These are phyloP conservation scores for Neotoma lepida DNA, from an alignment of 2,113 vertebrate genomes.

Conservation along the genomic window DNA sequence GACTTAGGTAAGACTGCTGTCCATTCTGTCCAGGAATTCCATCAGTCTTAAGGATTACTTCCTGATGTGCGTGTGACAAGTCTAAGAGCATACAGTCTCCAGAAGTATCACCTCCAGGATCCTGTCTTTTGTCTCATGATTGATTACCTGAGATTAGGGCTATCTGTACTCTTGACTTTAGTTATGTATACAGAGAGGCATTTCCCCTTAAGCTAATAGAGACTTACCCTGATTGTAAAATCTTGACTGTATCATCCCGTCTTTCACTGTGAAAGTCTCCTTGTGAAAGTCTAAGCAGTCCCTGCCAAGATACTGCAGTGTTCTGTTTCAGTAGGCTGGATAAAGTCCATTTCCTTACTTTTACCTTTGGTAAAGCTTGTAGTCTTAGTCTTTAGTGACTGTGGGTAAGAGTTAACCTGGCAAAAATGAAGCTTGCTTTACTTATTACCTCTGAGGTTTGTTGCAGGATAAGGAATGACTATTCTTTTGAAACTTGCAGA, in stretches of 20 bases:
- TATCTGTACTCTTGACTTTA: not conserved
- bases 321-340: not conserved
- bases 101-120: not conserved
- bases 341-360: constrained; percentile 11
- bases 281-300: not conserved
- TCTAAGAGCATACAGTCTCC: not conserved
- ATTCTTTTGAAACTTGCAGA: constrained; percentile 4
- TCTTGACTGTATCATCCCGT: not conserved
- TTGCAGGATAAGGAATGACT: constrained; percentile 21
- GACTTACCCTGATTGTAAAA: not conserved
- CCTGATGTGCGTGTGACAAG: not conserved
- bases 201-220: not conserved
- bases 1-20: not conserved
- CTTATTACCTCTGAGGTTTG: constrained; percentile 19
- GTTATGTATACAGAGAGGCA: not conserved
- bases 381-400: constrained; percentile 1
- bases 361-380: not conserved
- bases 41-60: not conserved
- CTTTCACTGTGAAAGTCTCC: not conserved
- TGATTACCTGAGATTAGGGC: constrained; percentile 9
- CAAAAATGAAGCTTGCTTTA: constrained; percentile 19
- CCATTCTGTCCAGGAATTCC: not conserved
- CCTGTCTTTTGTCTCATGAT: not conserved
- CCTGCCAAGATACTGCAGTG: not conserved
- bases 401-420: not conserved